These are phyloP conservation scores for Amorpha juglandis DNA, from an alignment of 2,888 invertebrate species.

Conservation along the genomic window DNA sequence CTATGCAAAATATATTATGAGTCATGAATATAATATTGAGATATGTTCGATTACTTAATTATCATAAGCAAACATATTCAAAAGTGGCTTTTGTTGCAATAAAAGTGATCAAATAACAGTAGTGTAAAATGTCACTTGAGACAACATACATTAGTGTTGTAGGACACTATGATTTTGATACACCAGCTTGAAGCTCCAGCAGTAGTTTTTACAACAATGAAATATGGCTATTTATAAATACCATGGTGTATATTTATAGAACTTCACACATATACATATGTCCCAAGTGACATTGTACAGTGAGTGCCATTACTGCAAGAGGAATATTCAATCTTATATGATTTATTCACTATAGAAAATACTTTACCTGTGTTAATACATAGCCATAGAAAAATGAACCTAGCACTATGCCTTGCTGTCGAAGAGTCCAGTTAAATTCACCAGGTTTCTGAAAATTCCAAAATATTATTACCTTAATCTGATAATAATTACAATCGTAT, in stretches of 20 bases:
- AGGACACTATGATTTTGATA: no score
- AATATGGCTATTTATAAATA: no score
- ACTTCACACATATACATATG: no score
- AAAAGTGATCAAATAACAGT: not conserved
- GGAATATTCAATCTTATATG: no score
- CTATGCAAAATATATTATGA: not conserved
- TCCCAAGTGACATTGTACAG: no score
- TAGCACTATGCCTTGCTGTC: slow-evolving; percentile 91
- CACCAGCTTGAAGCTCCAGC: no score
- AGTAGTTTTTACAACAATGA: no score
- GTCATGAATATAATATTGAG: not conserved
- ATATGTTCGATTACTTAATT: not conserved
- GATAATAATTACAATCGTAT: slow-evolving; percentile 26
- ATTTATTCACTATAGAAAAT: not conserved
- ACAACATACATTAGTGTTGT: no score
- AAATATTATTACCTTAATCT: slow-evolving; percentile 1
- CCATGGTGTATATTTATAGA: no score
- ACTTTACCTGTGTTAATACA: slow-evolving; percentile 88
- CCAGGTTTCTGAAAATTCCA: slow-evolving; percentile 84
- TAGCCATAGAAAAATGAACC: slow-evolving; percentile 94
- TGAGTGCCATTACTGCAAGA: no score
- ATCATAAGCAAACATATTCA: not conserved
- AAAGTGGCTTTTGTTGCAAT: no score
- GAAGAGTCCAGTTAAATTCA: slow-evolving; percentile 91
- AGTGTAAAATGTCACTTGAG: no score